phyloP scores from a whole-genome alignment of 2,888 invertebrate genomes.

The Trichogramma dendrolimi region DNA sequence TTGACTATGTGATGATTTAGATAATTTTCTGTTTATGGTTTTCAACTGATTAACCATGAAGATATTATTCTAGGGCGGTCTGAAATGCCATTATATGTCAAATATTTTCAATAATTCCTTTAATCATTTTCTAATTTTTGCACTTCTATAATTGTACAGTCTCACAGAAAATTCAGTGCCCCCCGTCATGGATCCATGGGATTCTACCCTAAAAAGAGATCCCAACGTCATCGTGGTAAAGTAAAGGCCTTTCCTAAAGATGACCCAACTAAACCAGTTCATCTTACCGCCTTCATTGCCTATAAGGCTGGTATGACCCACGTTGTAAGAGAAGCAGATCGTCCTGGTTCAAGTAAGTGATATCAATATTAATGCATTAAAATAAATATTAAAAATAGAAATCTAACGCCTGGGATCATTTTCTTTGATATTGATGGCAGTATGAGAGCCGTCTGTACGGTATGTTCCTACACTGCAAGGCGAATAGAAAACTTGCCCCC shows the following conservation, averaged over 20 bases:
- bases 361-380: background rate
- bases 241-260: constrained; percentile 99
- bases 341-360: constrained; percentile 93
- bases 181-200: constrained; percentile 99
- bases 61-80: constrained; percentile 73
- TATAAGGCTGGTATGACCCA: constrained; percentile 99
- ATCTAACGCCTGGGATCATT: background rate
- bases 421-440: constrained; percentile 37
- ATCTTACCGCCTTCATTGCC: constrained; percentile 94
- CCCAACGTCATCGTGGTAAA: constrained; percentile 94
- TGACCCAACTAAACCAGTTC: constrained; percentile 92
- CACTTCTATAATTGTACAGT: constrained; percentile 58
- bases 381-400: background rate
- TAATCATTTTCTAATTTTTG: background rate
- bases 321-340: constrained; percentile 96
- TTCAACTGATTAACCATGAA: constrained; percentile 63
- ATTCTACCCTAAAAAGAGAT: constrained; percentile 98
- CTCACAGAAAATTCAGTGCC: constrained; percentile 99
- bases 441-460: constrained; percentile 50
- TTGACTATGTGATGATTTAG: constrained; percentile 61
- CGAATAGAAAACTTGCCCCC: constrained; percentile 60
- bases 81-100: constrained; percentile 50
- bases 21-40: constrained; percentile 63
- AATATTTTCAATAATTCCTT: constrained; percentile 12
- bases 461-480: constrained; percentile 62